Evolutionary conservation across 2,797 vertebrate species (phyloP), one percentile per base, ranked within the genome.

Genomic region (Sebastes hubbsi): DNA sequence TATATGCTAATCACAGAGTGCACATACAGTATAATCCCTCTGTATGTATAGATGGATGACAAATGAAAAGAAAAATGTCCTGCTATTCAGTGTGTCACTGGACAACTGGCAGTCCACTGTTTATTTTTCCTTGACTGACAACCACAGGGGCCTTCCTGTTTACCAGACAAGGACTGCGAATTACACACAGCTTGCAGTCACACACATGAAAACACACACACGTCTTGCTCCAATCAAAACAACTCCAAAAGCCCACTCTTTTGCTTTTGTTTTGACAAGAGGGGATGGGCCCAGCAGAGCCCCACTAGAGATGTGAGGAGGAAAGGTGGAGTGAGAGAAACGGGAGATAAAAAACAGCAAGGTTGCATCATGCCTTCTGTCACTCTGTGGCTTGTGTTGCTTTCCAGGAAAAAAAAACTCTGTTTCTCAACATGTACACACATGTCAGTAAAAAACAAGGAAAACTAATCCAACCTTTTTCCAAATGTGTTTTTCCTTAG

Each of bases 51-150:
- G 46, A 52, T 52, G 20, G 18, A 67, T 69, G 54, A 69, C 29
- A 25, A 34, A 29, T 46, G 20, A 58, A 49, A 77, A 29, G 36
- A 32, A 30, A 4, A n/a, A 54, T 22, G 52, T 54, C 52, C 9
- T 22, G 52, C 52, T 54, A 18, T 54, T 54, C 49, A 52, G 46
- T 24, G 4, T 29, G 38, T 70, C 5, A 29, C 22, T 69, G 95
- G 93, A 89, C 90, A 94, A 94, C 89, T 84, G 95, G 92, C 91
- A 94, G 32, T 27, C 46, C 32, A 16, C 6, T 62, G 77, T 82
- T 75, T 72, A 16, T 68, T 69, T 69, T 62, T 62, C 77, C 22
- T 62, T 2, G 6, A 80, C 1, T 80, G 62, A 77, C 14, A 34
- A 49, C 60, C 77, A 34, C 60, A 59, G 64, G 80, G 64, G 42